These are phyloP conservation scores for Copidosoma floridanum DNA, from an alignment of 1,140 invertebrate species.

Conservation along the genomic window DNA sequence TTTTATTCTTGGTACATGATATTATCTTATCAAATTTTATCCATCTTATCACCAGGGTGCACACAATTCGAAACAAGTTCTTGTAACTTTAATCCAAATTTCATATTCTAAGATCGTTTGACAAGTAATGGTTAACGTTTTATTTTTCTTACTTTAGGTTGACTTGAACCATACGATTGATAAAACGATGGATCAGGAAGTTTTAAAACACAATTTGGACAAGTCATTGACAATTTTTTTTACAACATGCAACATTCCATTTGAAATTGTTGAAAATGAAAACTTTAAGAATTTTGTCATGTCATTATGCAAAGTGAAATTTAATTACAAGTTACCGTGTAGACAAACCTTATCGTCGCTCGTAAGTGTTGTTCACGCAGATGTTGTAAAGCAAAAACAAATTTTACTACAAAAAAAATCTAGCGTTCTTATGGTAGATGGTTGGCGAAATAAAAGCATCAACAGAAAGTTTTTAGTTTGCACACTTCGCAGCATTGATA, in stretches of 20 bases:
- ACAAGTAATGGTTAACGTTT: no score
- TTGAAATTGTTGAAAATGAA: neutral
- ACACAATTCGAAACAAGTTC: no score
- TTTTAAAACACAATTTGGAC: neutral
- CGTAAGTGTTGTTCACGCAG: neutral
- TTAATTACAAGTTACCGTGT: neutral
- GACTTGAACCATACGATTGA: no score
- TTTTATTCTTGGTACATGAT: no score
- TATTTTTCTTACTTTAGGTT: no score
- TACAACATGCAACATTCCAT: neutral
- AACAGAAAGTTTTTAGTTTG: neutral
- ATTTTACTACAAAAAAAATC: neutral
- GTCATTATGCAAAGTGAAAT: neutral
- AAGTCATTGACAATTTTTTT: neutral
- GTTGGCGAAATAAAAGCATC: neutral
- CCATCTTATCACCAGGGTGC: no score
- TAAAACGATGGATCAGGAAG: no score
- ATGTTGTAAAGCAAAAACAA: neutral
- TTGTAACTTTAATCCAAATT: no score
- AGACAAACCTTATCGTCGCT: neutral
- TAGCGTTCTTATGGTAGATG: neutral
- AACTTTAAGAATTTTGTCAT: neutral
- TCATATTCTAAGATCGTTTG: no score
- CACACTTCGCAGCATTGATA: neutral
- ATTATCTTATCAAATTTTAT: no score